Evolutionary conservation across 2,113 vertebrate genomes (phyloP).

Genomic region (Stomatorhinus ivindoensis): DNA sequence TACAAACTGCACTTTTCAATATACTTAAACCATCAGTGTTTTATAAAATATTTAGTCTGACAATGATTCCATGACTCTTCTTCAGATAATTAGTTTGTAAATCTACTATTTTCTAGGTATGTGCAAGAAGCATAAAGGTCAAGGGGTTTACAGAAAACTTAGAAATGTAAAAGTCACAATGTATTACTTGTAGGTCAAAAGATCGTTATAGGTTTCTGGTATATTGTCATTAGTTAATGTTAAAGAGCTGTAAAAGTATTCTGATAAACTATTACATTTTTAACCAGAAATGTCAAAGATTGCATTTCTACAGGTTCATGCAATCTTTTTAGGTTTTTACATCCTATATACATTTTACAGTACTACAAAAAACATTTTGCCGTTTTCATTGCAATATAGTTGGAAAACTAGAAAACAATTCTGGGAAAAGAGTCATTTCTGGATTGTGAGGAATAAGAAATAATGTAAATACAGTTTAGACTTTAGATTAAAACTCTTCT

Average conservation of each 20-base stretch:
- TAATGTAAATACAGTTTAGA: not conserved
- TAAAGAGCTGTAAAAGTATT: not conserved
- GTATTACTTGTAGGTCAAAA: not conserved
- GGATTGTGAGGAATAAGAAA: not conserved
- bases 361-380: not conserved
- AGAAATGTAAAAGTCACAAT: not conserved
- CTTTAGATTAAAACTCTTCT: not conserved
- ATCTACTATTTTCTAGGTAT: not conserved
- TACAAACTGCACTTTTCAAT: constrained; percentile 38
- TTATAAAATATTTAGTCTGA: constrained; percentile 2
- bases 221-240: not conserved
- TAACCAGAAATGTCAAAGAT: not conserved
- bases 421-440: not conserved
- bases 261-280: not conserved
- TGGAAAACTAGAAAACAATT: not conserved
- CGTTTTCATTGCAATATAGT: not conserved
- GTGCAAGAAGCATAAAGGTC: not conserved
- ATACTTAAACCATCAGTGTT: constrained; percentile 23
- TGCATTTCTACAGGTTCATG: not conserved
- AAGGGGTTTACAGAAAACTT: not conserved
- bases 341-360: not conserved
- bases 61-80: constrained; percentile 13
- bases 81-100: constrained; percentile 39
- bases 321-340: not conserved
- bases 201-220: not conserved